phyloP scores from a whole-genome alignment of 2,113 vertebrate genomes.

The Galeopterus variegatus region DNA sequence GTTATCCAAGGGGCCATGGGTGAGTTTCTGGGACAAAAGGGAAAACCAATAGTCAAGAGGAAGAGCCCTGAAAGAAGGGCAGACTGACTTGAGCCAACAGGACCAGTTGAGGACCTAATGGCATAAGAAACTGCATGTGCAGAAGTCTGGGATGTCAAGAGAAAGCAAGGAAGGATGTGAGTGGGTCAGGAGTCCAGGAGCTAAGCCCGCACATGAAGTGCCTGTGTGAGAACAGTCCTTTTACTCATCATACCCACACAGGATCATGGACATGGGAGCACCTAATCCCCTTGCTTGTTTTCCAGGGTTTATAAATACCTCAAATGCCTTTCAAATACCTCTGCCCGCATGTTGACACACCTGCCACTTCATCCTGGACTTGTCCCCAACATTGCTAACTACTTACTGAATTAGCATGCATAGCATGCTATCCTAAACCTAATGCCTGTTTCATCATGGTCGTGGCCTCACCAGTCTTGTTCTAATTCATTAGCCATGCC shows the following conservation, averaged over 20 bases:
- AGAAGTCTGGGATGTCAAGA: background rate
- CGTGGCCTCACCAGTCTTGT: background rate
- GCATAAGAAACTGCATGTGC: background rate
- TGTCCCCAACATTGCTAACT: background rate
- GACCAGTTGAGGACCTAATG: background rate
- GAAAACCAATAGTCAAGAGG: background rate
- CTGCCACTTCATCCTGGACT: background rate
- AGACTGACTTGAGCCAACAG: background rate
- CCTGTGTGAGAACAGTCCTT: background rate
- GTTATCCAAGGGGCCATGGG: background rate
- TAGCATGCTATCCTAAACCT: accelerated
- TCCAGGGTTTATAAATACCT: background rate
- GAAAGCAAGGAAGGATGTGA: background rate
- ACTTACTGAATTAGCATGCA: too few relatives aligned
- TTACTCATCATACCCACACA: background rate
- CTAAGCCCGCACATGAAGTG: background rate
- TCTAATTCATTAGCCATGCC: background rate
- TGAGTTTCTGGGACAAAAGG: background rate
- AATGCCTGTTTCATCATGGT: background rate
- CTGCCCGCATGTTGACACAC: background rate
- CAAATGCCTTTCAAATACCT: background rate
- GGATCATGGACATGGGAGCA: background rate
- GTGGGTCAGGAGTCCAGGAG: too few relatives aligned
- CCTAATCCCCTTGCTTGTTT: background rate
- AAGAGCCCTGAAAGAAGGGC: background rate